Percentiles rank a stretch among this genome's conserved stretches.
These are phyloP conservation scores for Zosterops japonicus DNA, from an alignment of 2,113 vertebrate species.

Conservation along the genomic window DNA sequence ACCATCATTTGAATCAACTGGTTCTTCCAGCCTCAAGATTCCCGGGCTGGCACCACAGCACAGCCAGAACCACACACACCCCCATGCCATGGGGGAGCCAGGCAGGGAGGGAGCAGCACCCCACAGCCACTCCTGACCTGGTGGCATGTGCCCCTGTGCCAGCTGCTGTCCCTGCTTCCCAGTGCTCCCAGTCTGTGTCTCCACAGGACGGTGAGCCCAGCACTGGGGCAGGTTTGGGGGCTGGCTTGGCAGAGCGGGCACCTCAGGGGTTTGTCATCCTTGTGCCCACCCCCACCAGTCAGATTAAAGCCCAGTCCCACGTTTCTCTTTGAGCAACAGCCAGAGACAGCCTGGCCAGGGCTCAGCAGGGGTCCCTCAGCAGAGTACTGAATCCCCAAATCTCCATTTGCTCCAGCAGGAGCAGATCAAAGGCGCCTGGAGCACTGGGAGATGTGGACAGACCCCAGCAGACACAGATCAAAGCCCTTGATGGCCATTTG, in stretches of 20 bases:
- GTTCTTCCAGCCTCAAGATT: constrained; percentile 38
- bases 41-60: not conserved
- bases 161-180: not conserved
- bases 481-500: not conserved
- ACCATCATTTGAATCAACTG: constrained; percentile 32
- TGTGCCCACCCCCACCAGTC: accelerated
- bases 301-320: not conserved
- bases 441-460: not conserved
- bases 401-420: accelerated
- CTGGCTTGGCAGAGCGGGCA: not conserved
- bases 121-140: not conserved
- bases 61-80: accelerated
- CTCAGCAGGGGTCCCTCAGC: not conserved
- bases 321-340: not conserved
- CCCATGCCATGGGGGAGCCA: not conserved
- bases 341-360: not conserved
- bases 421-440: not conserved
- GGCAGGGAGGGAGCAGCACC: not conserved
- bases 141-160: not conserved
- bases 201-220: not conserved
- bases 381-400: not conserved
- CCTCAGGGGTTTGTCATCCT: not conserved
- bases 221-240: not conserved
- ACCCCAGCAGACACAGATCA: not conserved
- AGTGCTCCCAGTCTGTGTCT: not conserved